These are phyloP conservation scores for Catagonus wagneri DNA, from an alignment of 2,113 vertebrate species.

Conservation along the genomic window DNA sequence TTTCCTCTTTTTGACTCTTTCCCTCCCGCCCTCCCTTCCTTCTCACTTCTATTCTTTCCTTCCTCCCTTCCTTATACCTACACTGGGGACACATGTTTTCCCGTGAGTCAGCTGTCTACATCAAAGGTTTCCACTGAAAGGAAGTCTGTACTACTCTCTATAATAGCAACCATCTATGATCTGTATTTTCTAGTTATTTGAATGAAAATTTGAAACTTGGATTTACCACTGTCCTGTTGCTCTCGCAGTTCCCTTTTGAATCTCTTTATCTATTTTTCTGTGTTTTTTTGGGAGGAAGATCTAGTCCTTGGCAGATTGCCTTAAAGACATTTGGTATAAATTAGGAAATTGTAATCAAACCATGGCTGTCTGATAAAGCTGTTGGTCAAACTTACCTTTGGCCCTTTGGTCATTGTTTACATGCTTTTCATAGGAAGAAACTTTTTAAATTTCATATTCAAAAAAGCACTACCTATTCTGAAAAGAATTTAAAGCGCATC, in stretches of 20 bases:
- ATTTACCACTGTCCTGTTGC: not conserved
- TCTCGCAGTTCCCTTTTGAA: not conserved
- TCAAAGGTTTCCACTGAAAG: not conserved
- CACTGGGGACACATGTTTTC: not conserved
- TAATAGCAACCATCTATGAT: not conserved
- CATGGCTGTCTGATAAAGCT: too few species aligned
- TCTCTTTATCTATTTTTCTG: not conserved
- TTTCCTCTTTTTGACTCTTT: not conserved
- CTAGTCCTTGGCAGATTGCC: not conserved
- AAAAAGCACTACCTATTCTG: too few species aligned
- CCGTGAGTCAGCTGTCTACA: not conserved
- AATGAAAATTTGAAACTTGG: not conserved
- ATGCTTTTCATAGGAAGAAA: too few species aligned
- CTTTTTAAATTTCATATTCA: too few species aligned
- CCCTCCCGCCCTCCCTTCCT: not conserved
- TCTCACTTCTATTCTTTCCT: not conserved
- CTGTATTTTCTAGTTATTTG: not conserved
- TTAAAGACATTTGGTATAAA: not conserved
- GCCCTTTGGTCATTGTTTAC: too few species aligned
- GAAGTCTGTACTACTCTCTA: too few species aligned
- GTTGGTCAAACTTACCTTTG: too few species aligned
- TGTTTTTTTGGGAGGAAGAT: not conserved
- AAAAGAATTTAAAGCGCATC: too few species aligned
- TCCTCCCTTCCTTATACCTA: not conserved
- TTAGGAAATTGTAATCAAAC: too few species aligned